phyloP scores from a whole-genome alignment of 2,797 vertebrate species.

The Podarcis lilfordi region DNA sequence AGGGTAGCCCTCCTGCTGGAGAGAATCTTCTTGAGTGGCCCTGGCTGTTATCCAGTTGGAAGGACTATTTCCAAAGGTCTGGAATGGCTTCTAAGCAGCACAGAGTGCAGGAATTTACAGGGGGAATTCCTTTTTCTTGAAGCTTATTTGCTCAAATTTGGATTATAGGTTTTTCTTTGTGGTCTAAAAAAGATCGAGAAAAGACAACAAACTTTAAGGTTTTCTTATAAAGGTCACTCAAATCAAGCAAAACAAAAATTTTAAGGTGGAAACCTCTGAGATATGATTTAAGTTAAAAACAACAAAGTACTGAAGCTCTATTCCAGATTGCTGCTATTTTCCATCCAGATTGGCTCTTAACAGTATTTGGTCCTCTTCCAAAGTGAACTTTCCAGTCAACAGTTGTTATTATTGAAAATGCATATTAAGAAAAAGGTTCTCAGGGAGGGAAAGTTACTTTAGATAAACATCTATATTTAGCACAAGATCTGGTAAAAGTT shows the following conservation, averaged over 20 bases:
- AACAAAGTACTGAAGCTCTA: background rate
- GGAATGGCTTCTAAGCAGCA: too few relatives aligned
- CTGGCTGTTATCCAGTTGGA: too few relatives aligned
- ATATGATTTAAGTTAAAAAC: background rate
- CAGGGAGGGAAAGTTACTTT: background rate
- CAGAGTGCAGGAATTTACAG: too few relatives aligned
- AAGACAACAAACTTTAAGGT: background rate
- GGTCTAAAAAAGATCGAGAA: too few relatives aligned
- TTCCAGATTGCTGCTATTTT: background rate
- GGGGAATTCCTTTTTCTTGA: background rate
- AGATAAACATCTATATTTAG: background rate
- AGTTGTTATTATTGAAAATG: background rate
- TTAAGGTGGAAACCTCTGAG: background rate
- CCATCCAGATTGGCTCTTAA: background rate
- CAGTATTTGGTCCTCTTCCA: background rate
- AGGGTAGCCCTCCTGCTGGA: too few relatives aligned
- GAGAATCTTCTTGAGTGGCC: too few relatives aligned
- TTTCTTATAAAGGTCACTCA: background rate
- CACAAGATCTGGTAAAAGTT: fast-evolving
- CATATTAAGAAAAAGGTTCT: background rate
- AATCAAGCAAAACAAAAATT: background rate
- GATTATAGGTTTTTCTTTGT: background rate
- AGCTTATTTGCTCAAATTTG: background rate
- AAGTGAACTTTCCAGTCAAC: background rate
- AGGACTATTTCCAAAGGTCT: too few relatives aligned